Evolutionary conservation across 1,140 invertebrate genomes (phyloP).

Genomic region (Acyrthosiphon pisum): DNA sequence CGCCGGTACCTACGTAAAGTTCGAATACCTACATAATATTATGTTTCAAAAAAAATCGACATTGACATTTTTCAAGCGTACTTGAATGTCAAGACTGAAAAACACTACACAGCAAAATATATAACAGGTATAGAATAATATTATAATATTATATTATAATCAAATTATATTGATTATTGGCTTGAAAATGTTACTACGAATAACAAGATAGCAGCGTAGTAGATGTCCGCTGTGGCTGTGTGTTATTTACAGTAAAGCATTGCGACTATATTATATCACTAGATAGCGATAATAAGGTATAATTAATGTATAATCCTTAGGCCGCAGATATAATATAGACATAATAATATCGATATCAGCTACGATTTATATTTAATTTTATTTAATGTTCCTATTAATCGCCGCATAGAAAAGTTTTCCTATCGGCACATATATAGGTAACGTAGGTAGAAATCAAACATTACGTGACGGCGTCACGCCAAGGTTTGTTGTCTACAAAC

Average conservation of each 20-base stretch:
- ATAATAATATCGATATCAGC: too few species aligned
- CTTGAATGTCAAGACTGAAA: not conserved
- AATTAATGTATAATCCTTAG: too few species aligned
- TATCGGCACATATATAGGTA: too few species aligned
- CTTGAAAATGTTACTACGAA: not conserved
- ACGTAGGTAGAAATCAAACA: too few species aligned
- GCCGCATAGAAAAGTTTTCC: too few species aligned
- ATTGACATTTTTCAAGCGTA: not conserved
- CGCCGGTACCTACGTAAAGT: too few species aligned
- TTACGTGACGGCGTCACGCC: too few species aligned
- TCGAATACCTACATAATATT: not conserved
- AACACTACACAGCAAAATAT: not conserved
- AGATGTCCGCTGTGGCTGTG: not conserved
- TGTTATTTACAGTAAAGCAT: not conserved
- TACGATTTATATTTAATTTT: too few species aligned
- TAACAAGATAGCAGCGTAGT: not conserved
- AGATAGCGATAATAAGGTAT: not conserved
- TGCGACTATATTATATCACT: not conserved
- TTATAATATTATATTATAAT: too few species aligned
- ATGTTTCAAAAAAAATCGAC: not conserved
- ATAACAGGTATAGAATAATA: not conserved
- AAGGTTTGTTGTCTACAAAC: too few species aligned
- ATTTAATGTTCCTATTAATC: too few species aligned
- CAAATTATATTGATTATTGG: conserved; percentile 36
- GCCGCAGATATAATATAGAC: too few species aligned